phyloP scores from a whole-genome alignment of 1,140 invertebrate genomes.

The Matsumurasca onukii region DNA sequence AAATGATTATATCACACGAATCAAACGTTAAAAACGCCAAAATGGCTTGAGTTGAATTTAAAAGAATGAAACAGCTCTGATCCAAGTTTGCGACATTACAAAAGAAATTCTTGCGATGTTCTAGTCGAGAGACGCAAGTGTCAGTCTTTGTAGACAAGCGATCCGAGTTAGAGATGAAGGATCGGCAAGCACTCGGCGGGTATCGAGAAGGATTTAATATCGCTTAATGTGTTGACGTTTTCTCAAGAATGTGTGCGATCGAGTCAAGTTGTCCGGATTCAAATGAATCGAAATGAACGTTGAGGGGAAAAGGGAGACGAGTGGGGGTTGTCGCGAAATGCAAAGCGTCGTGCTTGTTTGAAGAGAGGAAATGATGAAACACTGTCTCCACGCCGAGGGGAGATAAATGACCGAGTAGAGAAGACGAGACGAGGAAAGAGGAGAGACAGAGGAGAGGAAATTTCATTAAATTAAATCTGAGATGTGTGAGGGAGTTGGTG shows the following conservation, averaged over 20 bases:
- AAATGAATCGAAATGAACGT: conserved; percentile 28
- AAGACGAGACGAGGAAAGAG: conserved; percentile 30
- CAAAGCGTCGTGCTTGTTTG: conserved; percentile 28
- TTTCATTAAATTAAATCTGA: conserved; percentile 34
- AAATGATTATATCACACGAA: no score
- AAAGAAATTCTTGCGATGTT: no score
- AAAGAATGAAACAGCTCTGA: no score
- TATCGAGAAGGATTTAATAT: conserved; percentile 15
- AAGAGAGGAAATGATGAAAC: conserved; percentile 34
- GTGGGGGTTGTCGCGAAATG: conserved; percentile 16
- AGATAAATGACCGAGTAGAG: conserved; percentile 30
- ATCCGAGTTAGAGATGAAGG: neutral
- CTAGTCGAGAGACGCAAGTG: no score
- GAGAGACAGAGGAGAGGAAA: conserved; percentile 27
- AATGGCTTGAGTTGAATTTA: no score
- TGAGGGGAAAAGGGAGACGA: conserved; percentile 5
- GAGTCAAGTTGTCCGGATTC: conserved; percentile 11
- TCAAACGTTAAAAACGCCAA: no score
- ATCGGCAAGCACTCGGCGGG: neutral
- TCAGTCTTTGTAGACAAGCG: no score
- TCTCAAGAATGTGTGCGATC: conserved; percentile 29
- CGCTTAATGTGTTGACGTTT: conserved; percentile 31
- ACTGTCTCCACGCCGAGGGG: conserved; percentile 15
- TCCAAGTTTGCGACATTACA: no score
- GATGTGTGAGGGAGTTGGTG: conserved; percentile 17